Conservation (phyloP, 2,888 invertebrate genomes). For the Pteria penguin region DNA sequence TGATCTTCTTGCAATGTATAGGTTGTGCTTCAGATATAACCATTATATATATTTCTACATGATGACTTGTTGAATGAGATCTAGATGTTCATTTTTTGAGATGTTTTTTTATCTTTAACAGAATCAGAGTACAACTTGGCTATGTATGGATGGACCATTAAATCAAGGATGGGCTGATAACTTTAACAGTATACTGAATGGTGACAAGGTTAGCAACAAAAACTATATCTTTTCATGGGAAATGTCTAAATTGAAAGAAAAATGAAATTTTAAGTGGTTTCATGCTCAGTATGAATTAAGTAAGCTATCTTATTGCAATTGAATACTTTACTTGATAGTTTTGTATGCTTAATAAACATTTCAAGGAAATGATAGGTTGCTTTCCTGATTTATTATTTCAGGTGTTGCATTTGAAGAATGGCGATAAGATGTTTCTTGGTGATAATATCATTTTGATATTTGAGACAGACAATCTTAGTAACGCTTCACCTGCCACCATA, state of each 20-base stretch:
- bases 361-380: background rate
- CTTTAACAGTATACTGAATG: conserved; percentile 76
- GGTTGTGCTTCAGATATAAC: too few relatives aligned
- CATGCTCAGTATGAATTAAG: background rate
- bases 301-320: too few relatives aligned
- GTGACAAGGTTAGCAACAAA: conserved; percentile 72
- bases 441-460: conserved; percentile 78
- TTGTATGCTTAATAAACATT: background rate
- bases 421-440: conserved; percentile 77
- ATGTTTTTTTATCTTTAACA: conserved; percentile 53
- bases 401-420: conserved; percentile 77
- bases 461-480: conserved; percentile 76
- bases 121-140: conserved; percentile 79
- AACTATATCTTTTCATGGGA: too few relatives aligned
- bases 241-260: background rate
- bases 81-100: too few relatives aligned
- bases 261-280: background rate
- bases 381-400: conserved; percentile 31
- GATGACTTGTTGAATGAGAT: too few relatives aligned
- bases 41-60: too few relatives aligned
- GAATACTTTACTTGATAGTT: background rate
- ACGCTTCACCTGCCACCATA: conserved; percentile 77
- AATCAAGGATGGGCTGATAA: conserved; percentile 78
- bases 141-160: conserved; percentile 78
- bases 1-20: too few relatives aligned